Evolutionary conservation across 2,113 vertebrate genomes (phyloP).

Genomic region (Oxyruncus cristatus): DNA sequence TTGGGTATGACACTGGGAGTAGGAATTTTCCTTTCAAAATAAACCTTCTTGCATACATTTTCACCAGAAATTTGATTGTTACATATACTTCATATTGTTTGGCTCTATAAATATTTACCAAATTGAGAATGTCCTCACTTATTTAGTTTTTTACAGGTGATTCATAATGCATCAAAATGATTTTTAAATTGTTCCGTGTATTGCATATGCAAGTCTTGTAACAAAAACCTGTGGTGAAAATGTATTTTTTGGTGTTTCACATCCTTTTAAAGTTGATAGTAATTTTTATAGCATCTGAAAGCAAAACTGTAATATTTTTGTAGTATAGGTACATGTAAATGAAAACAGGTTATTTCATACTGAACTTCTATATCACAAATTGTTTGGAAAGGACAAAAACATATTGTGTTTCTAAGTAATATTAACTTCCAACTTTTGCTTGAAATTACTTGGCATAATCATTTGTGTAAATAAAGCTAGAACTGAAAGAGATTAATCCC

Average conservation of each 20-base stretch:
- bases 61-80: slow-evolving; percentile 77
- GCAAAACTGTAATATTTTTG: background rate
- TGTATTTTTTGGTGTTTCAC: background rate
- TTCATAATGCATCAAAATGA: slow-evolving; percentile 65
- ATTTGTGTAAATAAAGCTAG: background rate
- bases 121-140: slow-evolving; percentile 62
- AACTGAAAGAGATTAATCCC: background rate
- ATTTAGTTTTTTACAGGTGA: slow-evolving; percentile 58
- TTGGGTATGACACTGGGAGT: slow-evolving; percentile 89
- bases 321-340: background rate
- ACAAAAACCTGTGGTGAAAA: slow-evolving; percentile 34
- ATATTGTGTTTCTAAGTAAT: background rate
- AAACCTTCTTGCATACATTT: slow-evolving; percentile 86
- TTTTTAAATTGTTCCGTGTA: slow-evolving; percentile 46
- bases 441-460: background rate
- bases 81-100: slow-evolving; percentile 75
- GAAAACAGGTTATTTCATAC: background rate
- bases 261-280: background rate
- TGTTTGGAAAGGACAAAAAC: background rate
- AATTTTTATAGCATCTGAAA: slow-evolving; percentile 5
- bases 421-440: background rate
- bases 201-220: slow-evolving; percentile 25
- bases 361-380: background rate
- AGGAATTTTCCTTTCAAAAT: slow-evolving; percentile 83
- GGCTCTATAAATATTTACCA: slow-evolving; percentile 78